These are phyloP conservation scores for Mylabris sibirica DNA, from an alignment of 2,888 invertebrate genomes.

Conservation along the genomic window DNA sequence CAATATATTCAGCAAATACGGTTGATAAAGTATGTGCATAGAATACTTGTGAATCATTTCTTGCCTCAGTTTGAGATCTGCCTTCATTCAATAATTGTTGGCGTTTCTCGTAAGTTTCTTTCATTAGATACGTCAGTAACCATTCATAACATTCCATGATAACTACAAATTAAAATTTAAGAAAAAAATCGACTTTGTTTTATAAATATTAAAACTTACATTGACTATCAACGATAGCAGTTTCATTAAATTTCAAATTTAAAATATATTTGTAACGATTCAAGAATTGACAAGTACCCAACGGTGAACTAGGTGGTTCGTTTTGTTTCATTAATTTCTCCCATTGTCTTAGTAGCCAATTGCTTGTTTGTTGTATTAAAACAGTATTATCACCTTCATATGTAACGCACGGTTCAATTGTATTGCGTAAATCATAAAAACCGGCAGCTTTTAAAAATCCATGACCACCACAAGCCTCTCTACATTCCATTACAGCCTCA, in stretches of 20 bases:
- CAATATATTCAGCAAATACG: constrained; percentile 78
- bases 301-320: constrained; percentile 68
- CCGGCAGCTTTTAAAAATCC: constrained; percentile 84
- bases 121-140: constrained; percentile 82
- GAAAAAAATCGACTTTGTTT: not conserved
- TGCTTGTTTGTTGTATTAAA: constrained; percentile 86
- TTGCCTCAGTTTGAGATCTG: constrained; percentile 73
- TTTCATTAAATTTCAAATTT: constrained; percentile 56
- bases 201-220: constrained; percentile 52
- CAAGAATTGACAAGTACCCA: constrained; percentile 76
- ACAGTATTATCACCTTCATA: constrained; percentile 97
- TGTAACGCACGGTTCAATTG: constrained; percentile 89
- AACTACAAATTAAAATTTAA: constrained; percentile 69
- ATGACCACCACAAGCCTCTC: constrained; percentile 90
- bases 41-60: constrained; percentile 81
- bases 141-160: constrained; percentile 79
- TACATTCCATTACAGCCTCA: constrained; percentile 79
- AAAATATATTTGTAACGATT: constrained; percentile 63
- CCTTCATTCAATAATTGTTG: constrained; percentile 66
- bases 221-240: constrained; percentile 55
- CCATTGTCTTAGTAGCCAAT: constrained; percentile 82
- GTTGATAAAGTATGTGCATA: constrained; percentile 76
- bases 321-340: constrained; percentile 59
- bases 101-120: constrained; percentile 72
- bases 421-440: constrained; percentile 82